A percentile compares a stretch with the other conserved stretches of the same genome.
Conservation (phyloP, 2,113 vertebrate species). For the Microtus oregoni region DNA sequence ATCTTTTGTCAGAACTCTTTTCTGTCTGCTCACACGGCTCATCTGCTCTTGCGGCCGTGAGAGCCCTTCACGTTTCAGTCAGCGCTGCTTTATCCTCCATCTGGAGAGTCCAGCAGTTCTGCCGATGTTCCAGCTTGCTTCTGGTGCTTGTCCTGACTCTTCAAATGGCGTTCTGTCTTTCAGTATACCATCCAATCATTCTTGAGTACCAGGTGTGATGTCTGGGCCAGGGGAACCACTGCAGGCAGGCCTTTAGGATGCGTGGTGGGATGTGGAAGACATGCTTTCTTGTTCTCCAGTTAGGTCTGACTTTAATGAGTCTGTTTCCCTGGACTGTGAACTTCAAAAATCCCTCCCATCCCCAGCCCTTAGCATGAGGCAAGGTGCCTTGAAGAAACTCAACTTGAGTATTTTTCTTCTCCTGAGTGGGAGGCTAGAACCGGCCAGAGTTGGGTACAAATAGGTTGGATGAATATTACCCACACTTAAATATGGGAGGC, state of each 20-base stretch:
- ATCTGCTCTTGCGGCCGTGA: neutral
- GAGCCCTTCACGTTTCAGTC: neutral
- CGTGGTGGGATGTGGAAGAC: neutral
- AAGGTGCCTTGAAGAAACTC: neutral
- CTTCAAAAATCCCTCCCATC: neutral
- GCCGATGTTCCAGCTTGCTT: neutral
- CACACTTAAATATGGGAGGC: neutral
- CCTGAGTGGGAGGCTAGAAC: neutral
- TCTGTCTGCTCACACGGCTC: neutral
- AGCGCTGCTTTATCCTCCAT: neutral
- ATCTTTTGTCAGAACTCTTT: neutral
- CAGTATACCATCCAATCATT: neutral
- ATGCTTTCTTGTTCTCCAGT: neutral
- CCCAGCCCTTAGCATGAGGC: no score
- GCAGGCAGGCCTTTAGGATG: neutral
- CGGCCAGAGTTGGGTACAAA: neutral
- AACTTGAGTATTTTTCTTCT: neutral
- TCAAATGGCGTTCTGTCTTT: neutral
- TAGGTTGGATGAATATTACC: neutral
- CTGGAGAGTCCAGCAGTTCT: neutral
- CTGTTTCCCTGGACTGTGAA: neutral
- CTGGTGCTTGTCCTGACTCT: neutral
- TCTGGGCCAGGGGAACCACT: neutral
- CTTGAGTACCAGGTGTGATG: neutral
- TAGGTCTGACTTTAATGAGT: neutral